Base-by-base conservation (phyloP, 2,888 invertebrate species). In the Tridacna crocea region DNA sequence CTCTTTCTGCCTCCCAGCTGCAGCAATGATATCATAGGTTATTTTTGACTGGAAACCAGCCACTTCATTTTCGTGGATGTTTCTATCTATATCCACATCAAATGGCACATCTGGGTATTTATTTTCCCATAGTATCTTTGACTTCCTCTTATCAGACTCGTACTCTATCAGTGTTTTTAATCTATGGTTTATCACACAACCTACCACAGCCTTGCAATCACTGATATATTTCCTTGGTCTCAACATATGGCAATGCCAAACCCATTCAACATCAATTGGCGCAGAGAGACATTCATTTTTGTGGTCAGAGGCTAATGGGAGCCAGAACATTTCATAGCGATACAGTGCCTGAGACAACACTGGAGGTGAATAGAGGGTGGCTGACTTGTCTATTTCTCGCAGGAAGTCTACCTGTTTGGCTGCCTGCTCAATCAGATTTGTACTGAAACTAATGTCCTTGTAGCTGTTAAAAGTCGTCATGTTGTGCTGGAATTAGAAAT, bases 211-310 rank as follows among this genome's bases (percentile, higher is more conserved):
- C 36, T 85, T 75, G 75, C 92, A 92, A 80, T 94, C 94, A 47
- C 85, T 85, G 22, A 77, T 80, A 81, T 94, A 94, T 17, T 83
- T 79, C 24, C 24, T 80, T 8, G 94, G 94, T 0, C 93, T 89
- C 68, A 94, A 85, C 91, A 94, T 90, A 82, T 94, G 94, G 48
- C 94, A 94, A 85, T 95, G 95, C 95, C 95, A 95, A 12, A 95
- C 91, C 95, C 95, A 95, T 80, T 95, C 94, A n/a, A 95, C 94
- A 85, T 95, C 95, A 27, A 95, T 79, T 8, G 95, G 95, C 6
- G 95, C 95, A 24, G 93, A 92, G 27, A 94, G 84, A 24, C 92
- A 91, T 47, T 90, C 84, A n/a, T 90, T 89, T 0, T 78, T 82
- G 58, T 90, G 82, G 55, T 89, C 85, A 15, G 92, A 93, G 76